Evolutionary conservation across 2,888 invertebrate species (phyloP).

Genomic region (Amphipoea lucens): DNA sequence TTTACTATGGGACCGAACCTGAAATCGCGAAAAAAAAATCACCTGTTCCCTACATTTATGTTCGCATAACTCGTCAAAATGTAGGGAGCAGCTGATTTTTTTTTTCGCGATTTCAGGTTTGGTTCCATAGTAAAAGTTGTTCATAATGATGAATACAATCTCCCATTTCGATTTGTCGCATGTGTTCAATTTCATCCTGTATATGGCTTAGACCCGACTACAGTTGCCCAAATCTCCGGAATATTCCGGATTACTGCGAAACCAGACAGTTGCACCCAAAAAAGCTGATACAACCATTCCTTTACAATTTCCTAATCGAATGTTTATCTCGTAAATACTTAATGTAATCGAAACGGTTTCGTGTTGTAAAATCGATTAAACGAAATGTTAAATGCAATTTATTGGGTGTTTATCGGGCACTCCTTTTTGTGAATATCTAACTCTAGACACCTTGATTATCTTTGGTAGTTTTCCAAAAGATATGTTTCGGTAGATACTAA

Average conservation of each 20-base stretch:
- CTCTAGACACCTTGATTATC: conserved; percentile 41
- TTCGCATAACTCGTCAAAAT: too few relatives aligned
- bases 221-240: conserved; percentile 18
- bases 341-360: conserved; percentile 55
- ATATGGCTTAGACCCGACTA: conserved; percentile 41
- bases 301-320: conserved; percentile 46
- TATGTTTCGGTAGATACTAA: conserved; percentile 8
- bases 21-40: too few relatives aligned
- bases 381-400: conserved; percentile 51
- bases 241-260: conserved; percentile 15
- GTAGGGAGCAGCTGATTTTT: too few relatives aligned
- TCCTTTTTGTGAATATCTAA: conserved; percentile 51
- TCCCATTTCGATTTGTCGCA: too few relatives aligned
- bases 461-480: conserved; percentile 48
- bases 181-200: too few relatives aligned
- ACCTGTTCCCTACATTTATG: too few relatives aligned
- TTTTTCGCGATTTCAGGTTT: too few relatives aligned
- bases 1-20: too few relatives aligned
- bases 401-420: conserved; percentile 57
- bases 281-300: conserved; percentile 21
- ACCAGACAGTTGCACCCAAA: conserved; percentile 25
- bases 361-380: conserved; percentile 49
- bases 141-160: too few relatives aligned
- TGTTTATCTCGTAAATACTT: conserved; percentile 48
- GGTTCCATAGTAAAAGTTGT: too few relatives aligned